Percentiles rank a stretch among this genome's conserved stretches.
Conservation (phyloP, 2,888 invertebrate species). For the Scrobipalpa atriplicella region DNA sequence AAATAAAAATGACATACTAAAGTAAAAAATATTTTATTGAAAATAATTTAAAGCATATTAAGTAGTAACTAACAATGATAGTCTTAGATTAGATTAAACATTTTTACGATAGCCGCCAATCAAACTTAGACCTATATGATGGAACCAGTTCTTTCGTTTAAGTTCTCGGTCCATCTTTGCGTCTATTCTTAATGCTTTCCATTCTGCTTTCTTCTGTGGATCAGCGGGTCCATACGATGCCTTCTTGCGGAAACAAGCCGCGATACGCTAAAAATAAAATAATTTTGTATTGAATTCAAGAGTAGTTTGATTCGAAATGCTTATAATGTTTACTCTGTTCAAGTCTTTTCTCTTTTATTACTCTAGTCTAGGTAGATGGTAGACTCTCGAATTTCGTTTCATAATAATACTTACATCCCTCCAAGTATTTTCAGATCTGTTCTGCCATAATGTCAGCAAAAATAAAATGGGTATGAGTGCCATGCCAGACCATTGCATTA, state of each 20-base stretch:
- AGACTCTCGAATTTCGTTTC: too few relatives aligned
- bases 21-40: not conserved
- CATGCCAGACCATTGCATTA: conserved; percentile 69
- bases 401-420: conserved; percentile 50
- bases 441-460: conserved; percentile 60
- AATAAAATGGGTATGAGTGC: conserved; percentile 68
- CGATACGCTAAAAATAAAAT: not conserved
- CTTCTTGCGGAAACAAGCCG: conserved; percentile 63
- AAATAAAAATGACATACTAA: not conserved
- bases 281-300: not conserved
- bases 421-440: conserved; percentile 52
- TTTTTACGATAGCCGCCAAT: conserved; percentile 59
- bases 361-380: too few relatives aligned
- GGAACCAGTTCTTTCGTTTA: conserved; percentile 63
- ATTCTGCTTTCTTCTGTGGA: conserved; percentile 75
- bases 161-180: conserved; percentile 63
- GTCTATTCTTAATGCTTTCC: conserved; percentile 81
- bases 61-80: not conserved
- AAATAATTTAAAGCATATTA: conserved; percentile 8
- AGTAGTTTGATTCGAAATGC: not conserved
- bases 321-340: too few relatives aligned
- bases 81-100: conserved; percentile 12
- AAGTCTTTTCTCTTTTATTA: too few relatives aligned
- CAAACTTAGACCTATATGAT: conserved; percentile 62
- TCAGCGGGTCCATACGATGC: conserved; percentile 79